A percentile compares a stretch with the other conserved stretches of the same genome.
phyloP scores from a whole-genome alignment of 2,113 vertebrate species.

The Polypterus senegalus region DNA sequence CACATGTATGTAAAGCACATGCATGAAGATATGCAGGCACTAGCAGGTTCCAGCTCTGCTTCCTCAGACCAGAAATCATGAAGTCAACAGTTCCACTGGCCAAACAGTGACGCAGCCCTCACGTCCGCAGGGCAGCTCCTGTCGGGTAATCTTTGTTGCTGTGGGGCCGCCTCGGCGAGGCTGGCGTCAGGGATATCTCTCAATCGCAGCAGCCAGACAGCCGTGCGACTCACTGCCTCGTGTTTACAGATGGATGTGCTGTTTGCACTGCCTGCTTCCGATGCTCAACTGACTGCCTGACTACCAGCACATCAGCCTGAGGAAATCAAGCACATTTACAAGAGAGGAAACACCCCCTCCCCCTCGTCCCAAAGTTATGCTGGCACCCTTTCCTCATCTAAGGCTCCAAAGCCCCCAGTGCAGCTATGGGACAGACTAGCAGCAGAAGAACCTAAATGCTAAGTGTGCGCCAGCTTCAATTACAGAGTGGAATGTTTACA shows the following conservation, averaged over 20 bases:
- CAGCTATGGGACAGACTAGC: no score
- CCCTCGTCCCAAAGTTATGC: no score
- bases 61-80: no score
- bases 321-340: conserved; percentile 10
- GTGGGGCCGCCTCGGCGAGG: conserved; percentile 14
- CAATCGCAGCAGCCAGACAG: conserved; percentile 55
- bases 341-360: no score
- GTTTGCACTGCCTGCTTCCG: not conserved
- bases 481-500: no score
- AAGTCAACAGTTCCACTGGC: conserved; percentile 12
- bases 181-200: conserved; percentile 59
- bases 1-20: no score
- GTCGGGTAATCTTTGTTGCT: conserved; percentile 16
- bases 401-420: no score
- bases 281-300: fast-evolving
- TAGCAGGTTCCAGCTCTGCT: no score
- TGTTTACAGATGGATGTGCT: conserved; percentile 42
- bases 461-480: no score
- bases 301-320: conserved; percentile 6
- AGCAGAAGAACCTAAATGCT: no score
- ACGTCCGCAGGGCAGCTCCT: conserved; percentile 35
- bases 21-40: no score
- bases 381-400: no score
- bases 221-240: conserved; percentile 33
- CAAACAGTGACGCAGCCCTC: conserved; percentile 45